Percentiles rank a stretch among this genome's conserved stretches.
Conservation (phyloP, 2,888 invertebrate species). For the Neocrepidodera transversa region DNA sequence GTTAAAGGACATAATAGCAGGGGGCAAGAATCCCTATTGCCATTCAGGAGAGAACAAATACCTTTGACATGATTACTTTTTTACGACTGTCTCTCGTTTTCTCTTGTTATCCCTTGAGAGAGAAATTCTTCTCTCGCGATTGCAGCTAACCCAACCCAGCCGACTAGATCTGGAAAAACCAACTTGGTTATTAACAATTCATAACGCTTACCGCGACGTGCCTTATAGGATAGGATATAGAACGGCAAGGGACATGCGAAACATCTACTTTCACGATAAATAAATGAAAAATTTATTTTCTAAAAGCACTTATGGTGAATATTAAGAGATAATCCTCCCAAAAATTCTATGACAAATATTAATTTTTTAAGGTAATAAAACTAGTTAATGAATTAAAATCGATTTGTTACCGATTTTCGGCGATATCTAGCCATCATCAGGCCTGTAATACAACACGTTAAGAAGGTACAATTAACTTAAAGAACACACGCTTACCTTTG, state of each 20-base stretch:
- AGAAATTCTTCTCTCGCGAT: conserved; percentile 46
- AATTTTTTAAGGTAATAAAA: too few relatives aligned
- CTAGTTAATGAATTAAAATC: too few relatives aligned
- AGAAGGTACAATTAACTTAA: too few relatives aligned
- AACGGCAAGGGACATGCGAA: conserved; percentile 47
- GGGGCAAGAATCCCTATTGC: conserved; percentile 34
- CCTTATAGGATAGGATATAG: conserved; percentile 36
- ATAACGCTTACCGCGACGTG: conserved; percentile 51
- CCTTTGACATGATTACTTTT: conserved; percentile 45
- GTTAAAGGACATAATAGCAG: conserved; percentile 19
- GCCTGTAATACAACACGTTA: too few relatives aligned
- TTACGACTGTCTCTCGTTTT: conserved; percentile 40
- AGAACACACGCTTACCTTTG: too few relatives aligned
- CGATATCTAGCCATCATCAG: too few relatives aligned
- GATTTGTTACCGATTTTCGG: too few relatives aligned
- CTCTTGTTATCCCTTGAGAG: conserved; percentile 45
- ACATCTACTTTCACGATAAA: conserved; percentile 45
- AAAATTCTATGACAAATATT: too few relatives aligned
- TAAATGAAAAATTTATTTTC: conserved; percentile 36
- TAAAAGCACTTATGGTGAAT: conserved; percentile 29
- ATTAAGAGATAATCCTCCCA: conserved; percentile 16
- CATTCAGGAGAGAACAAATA: conserved; percentile 38
- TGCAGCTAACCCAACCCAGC: conserved; percentile 38
- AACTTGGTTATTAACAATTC: conserved; percentile 51
- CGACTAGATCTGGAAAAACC: conserved; percentile 34